A percentile compares a stretch with the other conserved stretches of the same genome.
These are phyloP conservation scores for Cirrhinus mrigala DNA, from an alignment of 2,797 vertebrate genomes.

Conservation along the genomic window DNA sequence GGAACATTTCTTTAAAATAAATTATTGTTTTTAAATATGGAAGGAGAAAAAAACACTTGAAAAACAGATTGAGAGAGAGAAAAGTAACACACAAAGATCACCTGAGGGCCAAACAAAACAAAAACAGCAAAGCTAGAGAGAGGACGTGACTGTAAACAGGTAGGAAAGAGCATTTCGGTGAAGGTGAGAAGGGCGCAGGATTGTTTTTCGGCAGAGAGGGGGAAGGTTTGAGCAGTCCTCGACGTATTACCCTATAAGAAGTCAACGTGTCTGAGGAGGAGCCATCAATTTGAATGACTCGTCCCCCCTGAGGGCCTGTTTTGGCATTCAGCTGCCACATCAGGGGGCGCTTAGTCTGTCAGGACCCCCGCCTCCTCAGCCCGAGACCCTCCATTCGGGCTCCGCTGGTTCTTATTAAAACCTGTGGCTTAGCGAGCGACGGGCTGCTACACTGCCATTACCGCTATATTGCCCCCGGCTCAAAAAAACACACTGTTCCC, in stretches of 20 bases:
- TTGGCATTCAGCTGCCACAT: constrained; percentile 84
- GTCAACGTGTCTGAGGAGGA: constrained; percentile 84
- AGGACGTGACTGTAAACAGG: constrained; percentile 26
- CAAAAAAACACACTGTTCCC: constrained; percentile 58
- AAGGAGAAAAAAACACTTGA: neutral
- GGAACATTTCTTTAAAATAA: neutral
- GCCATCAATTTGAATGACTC: constrained; percentile 88
- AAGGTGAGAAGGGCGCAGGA: constrained; percentile 23
- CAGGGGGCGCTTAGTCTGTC: constrained; percentile 76
- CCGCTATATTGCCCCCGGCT: constrained; percentile 73
- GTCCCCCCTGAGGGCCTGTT: constrained; percentile 84
- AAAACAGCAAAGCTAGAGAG: constrained; percentile 39
- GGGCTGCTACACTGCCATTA: constrained; percentile 72
- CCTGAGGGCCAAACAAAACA: constrained; percentile 69
- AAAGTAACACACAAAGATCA: constrained; percentile 19
- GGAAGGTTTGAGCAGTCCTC: constrained; percentile 60
- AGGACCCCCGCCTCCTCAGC: constrained; percentile 71
- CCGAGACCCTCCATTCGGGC: constrained; percentile 77
- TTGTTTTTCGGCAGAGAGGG: constrained; percentile 54
- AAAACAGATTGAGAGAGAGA: neutral
- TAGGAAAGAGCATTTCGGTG: neutral
- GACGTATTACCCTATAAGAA: constrained; percentile 82
- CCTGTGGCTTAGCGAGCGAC: constrained; percentile 68
- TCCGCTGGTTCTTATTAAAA: constrained; percentile 79
- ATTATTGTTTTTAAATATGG: neutral